These are phyloP conservation scores for Microhierax caerulescens DNA, from an alignment of 2,797 vertebrate genomes.

Conservation along the genomic window DNA sequence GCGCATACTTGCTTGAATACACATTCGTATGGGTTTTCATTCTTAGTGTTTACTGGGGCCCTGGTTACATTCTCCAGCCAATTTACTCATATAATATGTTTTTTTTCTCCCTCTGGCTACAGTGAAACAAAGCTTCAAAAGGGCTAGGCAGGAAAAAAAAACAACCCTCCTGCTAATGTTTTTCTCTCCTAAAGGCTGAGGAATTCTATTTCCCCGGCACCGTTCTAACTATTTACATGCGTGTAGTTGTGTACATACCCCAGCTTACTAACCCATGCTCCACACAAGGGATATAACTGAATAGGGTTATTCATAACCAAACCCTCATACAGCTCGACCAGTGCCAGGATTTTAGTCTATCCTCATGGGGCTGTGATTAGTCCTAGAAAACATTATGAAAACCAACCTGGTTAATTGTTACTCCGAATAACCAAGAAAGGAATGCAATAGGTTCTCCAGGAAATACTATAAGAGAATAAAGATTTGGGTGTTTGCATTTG, in stretches of 20 bases:
- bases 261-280: slow-evolving; percentile 7
- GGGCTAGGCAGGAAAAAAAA: not conserved
- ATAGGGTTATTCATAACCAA: slow-evolving; percentile 52
- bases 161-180: not conserved
- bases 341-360: slow-evolving; percentile 7
- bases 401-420: slow-evolving; percentile 46
- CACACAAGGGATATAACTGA: slow-evolving; percentile 3
- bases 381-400: slow-evolving; percentile 12
- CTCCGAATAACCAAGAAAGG: not conserved
- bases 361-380: slow-evolving; percentile 13
- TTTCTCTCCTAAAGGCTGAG: slow-evolving; percentile 12
- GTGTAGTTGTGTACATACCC: not conserved
- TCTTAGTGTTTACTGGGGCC: slow-evolving; percentile 44
- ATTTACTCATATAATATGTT: slow-evolving; percentile 57
- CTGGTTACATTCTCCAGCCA: slow-evolving; percentile 62
- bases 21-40: slow-evolving; percentile 28
- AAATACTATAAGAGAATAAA: not conserved
- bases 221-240: not conserved
- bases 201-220: slow-evolving; percentile 17
- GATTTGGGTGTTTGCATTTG: not conserved
- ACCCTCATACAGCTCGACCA: not conserved
- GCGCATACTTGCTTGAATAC: slow-evolving; percentile 45
- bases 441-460: not conserved
- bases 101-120: slow-evolving; percentile 51
- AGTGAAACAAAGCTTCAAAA: slow-evolving; percentile 35